Percentiles rank a stretch among this genome's conserved stretches.
phyloP scores from a whole-genome alignment of 1,140 invertebrate genomes.

The Condylostylus longicornis region DNA sequence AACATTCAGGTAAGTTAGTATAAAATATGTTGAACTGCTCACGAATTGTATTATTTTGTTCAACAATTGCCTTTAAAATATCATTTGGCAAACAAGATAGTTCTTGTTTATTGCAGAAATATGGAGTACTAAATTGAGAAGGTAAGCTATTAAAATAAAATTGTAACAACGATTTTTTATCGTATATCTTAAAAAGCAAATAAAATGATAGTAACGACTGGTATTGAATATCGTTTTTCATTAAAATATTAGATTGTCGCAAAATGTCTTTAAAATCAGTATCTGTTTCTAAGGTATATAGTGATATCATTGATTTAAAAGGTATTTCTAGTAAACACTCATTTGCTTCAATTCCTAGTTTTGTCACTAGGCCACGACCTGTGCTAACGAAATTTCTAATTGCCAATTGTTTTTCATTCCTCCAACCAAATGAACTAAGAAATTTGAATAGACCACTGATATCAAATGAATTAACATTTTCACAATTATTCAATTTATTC shows the following conservation, averaged over 20 bases:
- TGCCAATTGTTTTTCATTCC: constrained; percentile 15
- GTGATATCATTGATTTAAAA: constrained; percentile 16
- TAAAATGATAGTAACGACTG: constrained; percentile 46
- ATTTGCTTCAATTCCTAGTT: constrained; percentile 6
- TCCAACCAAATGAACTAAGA: constrained; percentile 16
- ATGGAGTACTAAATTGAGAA: constrained; percentile 35
- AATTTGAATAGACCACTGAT: constrained; percentile 17
- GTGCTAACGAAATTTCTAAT: constrained; percentile 11
- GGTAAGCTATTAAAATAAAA: constrained; percentile 46
- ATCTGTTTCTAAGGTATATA: constrained; percentile 20
- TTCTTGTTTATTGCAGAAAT: constrained; percentile 34
- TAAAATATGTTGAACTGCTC: too few species aligned
- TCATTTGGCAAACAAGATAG: constrained; percentile 28
- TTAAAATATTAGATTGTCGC: constrained; percentile 12
- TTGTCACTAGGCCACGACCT: constrained; percentile 23
- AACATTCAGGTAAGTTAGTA: constrained; percentile 4
- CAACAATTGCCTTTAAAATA: constrained; percentile 20
- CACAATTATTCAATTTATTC: too few species aligned
- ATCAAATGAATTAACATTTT: too few species aligned
- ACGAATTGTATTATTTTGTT: constrained; percentile 27
- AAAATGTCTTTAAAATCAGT: constrained; percentile 17
- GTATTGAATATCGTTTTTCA: constrained; percentile 27
- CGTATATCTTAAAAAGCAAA: constrained; percentile 37
- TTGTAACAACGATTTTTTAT: constrained; percentile 28
- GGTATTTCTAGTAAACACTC: constrained; percentile 22